Evolutionary conservation across 2,797 vertebrate species (phyloP).

Genomic region (Lateolabrax maculatus): DNA sequence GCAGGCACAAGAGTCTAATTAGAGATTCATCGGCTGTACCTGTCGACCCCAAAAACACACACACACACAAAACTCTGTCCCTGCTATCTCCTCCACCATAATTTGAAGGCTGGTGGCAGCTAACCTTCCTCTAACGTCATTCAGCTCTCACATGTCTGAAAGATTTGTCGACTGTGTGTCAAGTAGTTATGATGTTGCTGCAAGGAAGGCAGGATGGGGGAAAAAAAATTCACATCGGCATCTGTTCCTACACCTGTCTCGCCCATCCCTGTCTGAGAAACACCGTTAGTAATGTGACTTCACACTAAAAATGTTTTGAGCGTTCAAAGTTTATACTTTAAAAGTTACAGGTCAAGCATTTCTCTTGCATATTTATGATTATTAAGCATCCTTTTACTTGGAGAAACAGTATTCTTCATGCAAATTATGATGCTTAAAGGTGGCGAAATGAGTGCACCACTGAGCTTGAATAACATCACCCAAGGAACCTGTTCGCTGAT

Average conservation of each 20-base stretch:
- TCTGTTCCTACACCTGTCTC: constrained; percentile 53
- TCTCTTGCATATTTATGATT: constrained; percentile 26
- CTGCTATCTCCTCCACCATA: constrained; percentile 8
- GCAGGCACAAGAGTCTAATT: constrained; percentile 53
- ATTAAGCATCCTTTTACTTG: constrained; percentile 6
- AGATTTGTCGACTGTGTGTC: constrained; percentile 47
- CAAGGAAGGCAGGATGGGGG: constrained; percentile 11
- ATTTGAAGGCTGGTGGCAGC: constrained; percentile 43
- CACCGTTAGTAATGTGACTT: constrained; percentile 20
- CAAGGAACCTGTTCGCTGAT: constrained; percentile 41
- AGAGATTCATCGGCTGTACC: constrained; percentile 54
- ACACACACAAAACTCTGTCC: constrained; percentile 8
- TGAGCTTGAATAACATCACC: constrained; percentile 47
- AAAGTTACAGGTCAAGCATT: constrained; percentile 27
- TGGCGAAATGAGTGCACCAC: constrained; percentile 31
- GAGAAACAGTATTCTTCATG: constrained; percentile 2
- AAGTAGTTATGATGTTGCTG: constrained; percentile 38
- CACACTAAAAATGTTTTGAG: constrained; percentile 10
- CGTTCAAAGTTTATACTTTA: constrained; percentile 27
- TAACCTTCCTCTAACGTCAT: constrained; percentile 40
- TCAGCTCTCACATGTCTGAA: constrained; percentile 45
- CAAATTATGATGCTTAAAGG: constrained; percentile 24
- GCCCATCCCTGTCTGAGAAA: constrained; percentile 32
- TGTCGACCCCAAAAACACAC: constrained; percentile 23
- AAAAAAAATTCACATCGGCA: constrained; percentile 34